Base-by-base conservation (phyloP, 2,797 vertebrate genomes). In the Hippopotamyrus pictus region DNA sequence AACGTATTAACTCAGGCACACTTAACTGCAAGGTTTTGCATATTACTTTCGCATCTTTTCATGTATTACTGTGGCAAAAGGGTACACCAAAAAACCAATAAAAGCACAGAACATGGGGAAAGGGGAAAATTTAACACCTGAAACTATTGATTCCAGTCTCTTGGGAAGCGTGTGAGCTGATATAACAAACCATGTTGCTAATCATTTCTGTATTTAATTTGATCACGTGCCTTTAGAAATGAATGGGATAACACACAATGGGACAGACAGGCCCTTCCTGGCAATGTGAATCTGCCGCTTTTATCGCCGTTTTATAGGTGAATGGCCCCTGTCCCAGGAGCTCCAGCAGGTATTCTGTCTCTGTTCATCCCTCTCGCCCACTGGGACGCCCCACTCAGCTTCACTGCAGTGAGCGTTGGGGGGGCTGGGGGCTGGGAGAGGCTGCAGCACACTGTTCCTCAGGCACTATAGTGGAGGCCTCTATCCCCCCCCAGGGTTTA, bases 401-500 rank as follows among this genome's bases (percentile, higher is more conserved):
- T 83, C 62, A 86, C 91, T 48, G 82, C 73, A 33, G 46, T 62
- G 90, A 89, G 76, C 5, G 41, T 8, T n/a, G 22, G 69, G n/a
- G n/a, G 4, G 14, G 86, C 14, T 48, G 33, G 50, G 84, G 89
- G 90, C 86, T 87, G 41, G 22, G 86, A 87, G 90, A 44, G 88
- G 82, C 87, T 88, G 65, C 5, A 14, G 59, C 17, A 51, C n/a
- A 37, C 48, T 79, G 69, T 88, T 59, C 12, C 87, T 91, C 53
- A 85, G 90, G 82, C 89, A 87, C 73, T 88, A 90, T 89, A 89
- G 90, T 25, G 29, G 48, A 87, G 87, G 59, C 90, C 91, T 85
- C 25, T 37, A 3, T 92, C 92, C 92, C 92, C 76, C 87, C 88
- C 53, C 87, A 89, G 91, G 92, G 91, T 83, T 46, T 89, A 89